Evolutionary conservation across 2,113 vertebrate genomes (phyloP), one percentile per base, ranked within the genome.

Genomic region (Pygoscelis antarcticus): DNA sequence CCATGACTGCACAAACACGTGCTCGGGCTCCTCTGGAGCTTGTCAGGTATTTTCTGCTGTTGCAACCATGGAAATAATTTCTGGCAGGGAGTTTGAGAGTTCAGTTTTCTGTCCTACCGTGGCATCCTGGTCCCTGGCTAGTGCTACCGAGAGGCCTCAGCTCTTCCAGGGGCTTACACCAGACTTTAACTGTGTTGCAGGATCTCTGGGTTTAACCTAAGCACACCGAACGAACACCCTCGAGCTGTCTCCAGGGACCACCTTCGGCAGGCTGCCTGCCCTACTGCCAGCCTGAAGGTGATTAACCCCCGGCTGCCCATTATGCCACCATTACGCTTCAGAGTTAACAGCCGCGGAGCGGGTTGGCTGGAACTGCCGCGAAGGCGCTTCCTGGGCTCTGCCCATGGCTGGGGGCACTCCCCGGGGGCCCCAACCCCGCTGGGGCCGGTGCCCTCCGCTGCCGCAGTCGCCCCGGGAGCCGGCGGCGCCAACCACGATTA

Each of bases 101-200:
- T 42, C 9, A 5, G 13, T 30, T 77, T 84, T 40, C 52, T 23
- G 22, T 34, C 30, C 62, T 58, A 1, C 18, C 1, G 1, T 3
- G 12, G 11, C 46, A 44, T 25, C 30, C 23, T 12, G 8, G 18
- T 34, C 3, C 1, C 66, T 27, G 6, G 6, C 23, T 60, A 9
- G 6, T 5, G 27, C 34, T 66, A 4, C 16, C 0, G 2, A 51
- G 44, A 64, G 15, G 47, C 34, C 62, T 44, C 40, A 34, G 17
- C 27, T 49, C 36, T 42, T 27, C 30, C 13, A 52, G 7, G 25
- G 30, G 10, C 7, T 17, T 3, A 29, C 18, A 16, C 6, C 22
- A 19, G 30, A 6, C 21, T 46, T 13, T 10, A 38, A 25, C 19
- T 1, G 3, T 1, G 15, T 2, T 1, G 7, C 8, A 7, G 20